These are phyloP conservation scores for Rhagonycha lutea DNA, from an alignment of 2,888 invertebrate genomes.

Conservation along the genomic window DNA sequence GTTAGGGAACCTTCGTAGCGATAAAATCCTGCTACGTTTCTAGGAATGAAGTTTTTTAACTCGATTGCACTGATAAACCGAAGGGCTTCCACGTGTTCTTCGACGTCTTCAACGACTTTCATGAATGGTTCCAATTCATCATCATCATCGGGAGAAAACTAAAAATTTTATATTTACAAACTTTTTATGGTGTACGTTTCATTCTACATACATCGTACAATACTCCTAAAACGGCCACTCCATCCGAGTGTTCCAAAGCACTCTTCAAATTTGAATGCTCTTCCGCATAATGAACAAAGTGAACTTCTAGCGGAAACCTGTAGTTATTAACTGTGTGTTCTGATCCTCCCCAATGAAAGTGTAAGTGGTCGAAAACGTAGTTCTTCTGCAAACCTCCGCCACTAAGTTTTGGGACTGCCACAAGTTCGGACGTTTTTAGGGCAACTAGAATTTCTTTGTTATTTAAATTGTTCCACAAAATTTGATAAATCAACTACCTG, in stretches of 20 bases:
- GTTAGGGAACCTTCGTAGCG: slow-evolving; percentile 76
- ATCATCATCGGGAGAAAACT: slow-evolving; percentile 51
- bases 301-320: slow-evolving; percentile 64
- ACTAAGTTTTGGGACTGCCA: slow-evolving; percentile 42
- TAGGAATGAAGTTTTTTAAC: slow-evolving; percentile 59
- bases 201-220: slow-evolving; percentile 60
- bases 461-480: not conserved
- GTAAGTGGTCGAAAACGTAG: slow-evolving; percentile 73
- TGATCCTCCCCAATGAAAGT: slow-evolving; percentile 83
- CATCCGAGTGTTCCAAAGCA: slow-evolving; percentile 60
- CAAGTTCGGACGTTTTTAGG: slow-evolving; percentile 42
- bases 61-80: slow-evolving; percentile 18
- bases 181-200: not conserved
- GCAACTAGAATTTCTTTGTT: slow-evolving; percentile 43
- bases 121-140: slow-evolving; percentile 46
- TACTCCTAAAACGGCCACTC: slow-evolving; percentile 67
- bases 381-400: slow-evolving; percentile 65
- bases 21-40: slow-evolving; percentile 53
- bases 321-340: slow-evolving; percentile 76
- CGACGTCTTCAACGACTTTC: slow-evolving; percentile 40
- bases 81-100: slow-evolving; percentile 29
- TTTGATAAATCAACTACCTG: slow-evolving; percentile 55
- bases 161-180: slow-evolving; percentile 22
- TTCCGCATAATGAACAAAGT: slow-evolving; percentile 68
- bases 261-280: slow-evolving; percentile 56